Percentiles rank a stretch among this genome's conserved stretches.
These are phyloP conservation scores for Pseudococcus longispinus DNA, from an alignment of 2,888 invertebrate species.

Conservation along the genomic window DNA sequence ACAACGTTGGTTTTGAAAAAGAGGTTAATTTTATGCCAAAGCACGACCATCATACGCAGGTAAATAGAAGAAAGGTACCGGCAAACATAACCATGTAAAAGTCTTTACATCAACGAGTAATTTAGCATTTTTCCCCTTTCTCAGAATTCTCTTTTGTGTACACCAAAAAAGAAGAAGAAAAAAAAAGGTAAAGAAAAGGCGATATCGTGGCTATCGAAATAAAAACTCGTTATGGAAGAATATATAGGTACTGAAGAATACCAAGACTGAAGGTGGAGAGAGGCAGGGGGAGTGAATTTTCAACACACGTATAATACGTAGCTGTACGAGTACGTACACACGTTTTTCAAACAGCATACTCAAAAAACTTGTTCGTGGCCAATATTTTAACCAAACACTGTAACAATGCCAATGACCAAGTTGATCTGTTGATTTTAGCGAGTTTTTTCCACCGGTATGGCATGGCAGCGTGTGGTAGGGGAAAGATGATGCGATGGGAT, in stretches of 20 bases:
- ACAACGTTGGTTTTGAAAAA: background rate
- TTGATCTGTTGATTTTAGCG: background rate
- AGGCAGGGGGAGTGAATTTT: background rate
- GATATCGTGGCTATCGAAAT: background rate
- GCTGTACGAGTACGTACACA: background rate
- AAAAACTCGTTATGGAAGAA: background rate
- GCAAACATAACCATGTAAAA: background rate
- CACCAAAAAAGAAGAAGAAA: background rate
- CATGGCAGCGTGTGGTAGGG: background rate
- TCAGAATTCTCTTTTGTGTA: background rate
- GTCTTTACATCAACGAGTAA: background rate
- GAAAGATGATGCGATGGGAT: background rate
- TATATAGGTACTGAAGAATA: background rate
- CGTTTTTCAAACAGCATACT: background rate
- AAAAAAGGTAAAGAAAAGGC: constrained; percentile 6
- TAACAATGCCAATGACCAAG: constrained; percentile 1
- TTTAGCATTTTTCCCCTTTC: constrained; percentile 3
- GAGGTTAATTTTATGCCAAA: constrained; percentile 31
- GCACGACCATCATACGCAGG: background rate
- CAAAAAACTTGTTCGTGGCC: background rate
- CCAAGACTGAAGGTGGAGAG: background rate
- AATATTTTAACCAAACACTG: background rate
- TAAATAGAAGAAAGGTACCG: constrained; percentile 32
- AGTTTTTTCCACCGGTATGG: constrained; percentile 4
- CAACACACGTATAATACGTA: background rate